A percentile compares a stretch with the other conserved stretches of the same genome.
Conservation (phyloP, 2,797 vertebrate genomes). For the Sorex maritimensis region DNA sequence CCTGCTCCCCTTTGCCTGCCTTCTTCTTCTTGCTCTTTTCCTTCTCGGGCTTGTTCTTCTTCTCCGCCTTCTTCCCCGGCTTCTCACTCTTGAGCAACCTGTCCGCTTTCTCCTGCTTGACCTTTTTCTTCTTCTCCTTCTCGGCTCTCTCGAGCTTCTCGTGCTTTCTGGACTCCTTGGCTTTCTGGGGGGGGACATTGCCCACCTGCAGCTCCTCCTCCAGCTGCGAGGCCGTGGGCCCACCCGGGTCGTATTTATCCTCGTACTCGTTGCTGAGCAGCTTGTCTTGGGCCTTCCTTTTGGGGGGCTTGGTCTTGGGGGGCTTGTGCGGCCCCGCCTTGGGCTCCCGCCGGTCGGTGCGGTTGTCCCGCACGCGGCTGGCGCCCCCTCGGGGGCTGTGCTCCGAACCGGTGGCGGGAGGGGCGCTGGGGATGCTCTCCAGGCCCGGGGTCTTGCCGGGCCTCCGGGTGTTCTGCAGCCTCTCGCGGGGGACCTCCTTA, state of each 20-base stretch:
- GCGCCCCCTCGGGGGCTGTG: constrained; percentile 86
- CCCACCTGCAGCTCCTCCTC: constrained; percentile 90
- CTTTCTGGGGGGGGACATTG: constrained; percentile 90
- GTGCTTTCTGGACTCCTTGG: constrained; percentile 92
- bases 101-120: constrained; percentile 90
- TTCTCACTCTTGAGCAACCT: constrained; percentile 94
- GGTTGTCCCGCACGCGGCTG: constrained; percentile 93
- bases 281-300: constrained; percentile 93
- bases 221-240: constrained; percentile 89
- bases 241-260: constrained; percentile 92
- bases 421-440: constrained; percentile 82
- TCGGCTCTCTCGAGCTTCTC: constrained; percentile 92
- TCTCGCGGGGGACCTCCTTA: constrained; percentile 91
- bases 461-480: constrained; percentile 88
- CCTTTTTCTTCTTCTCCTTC: constrained; percentile 95
- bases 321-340: constrained; percentile 91
- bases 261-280: constrained; percentile 95
- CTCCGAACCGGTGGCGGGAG: constrained; percentile 87
- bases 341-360: constrained; percentile 92
- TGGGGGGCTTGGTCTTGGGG: constrained; percentile 91
- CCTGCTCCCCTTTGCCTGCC: constrained; percentile 91
- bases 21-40: constrained; percentile 95
- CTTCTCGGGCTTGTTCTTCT: constrained; percentile 93
- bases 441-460: constrained; percentile 89
- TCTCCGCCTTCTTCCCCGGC: constrained; percentile 92